Percentiles rank a stretch among this genome's conserved stretches.
These are phyloP conservation scores for Temnothorax rugatulus DNA, from an alignment of 2,888 invertebrate species.

Conservation along the genomic window DNA sequence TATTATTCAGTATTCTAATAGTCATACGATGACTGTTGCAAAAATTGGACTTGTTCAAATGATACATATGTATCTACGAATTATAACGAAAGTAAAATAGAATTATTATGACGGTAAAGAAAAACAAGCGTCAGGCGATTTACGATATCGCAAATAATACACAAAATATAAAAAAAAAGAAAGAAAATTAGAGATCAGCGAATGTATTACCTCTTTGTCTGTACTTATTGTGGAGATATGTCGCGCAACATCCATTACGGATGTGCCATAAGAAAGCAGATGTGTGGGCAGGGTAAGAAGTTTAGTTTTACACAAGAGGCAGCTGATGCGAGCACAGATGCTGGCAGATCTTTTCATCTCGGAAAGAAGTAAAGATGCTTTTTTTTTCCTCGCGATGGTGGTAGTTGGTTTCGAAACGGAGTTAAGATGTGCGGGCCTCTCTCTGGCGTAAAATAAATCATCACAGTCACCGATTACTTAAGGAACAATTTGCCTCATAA, in stretches of 20 bases:
- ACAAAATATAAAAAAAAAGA: neutral
- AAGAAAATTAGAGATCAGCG: neutral
- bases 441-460: slow-evolving; percentile 68
- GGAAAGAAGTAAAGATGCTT: slow-evolving; percentile 65
- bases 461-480: slow-evolving; percentile 9
- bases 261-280: slow-evolving; percentile 75
- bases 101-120: neutral
- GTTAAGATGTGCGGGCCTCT: slow-evolving; percentile 55
- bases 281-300: slow-evolving; percentile 84
- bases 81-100: slow-evolving; percentile 1
- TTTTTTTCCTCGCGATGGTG: slow-evolving; percentile 58
- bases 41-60: neutral
- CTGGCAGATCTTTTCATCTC: slow-evolving; percentile 66
- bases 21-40: neutral
- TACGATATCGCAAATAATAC: neutral
- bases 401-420: slow-evolving; percentile 68
- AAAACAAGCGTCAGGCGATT: neutral
- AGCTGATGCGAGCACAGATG: slow-evolving; percentile 75
- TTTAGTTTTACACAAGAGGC: slow-evolving; percentile 81
- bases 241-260: slow-evolving; percentile 6
- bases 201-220: neutral
- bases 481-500: neutral
- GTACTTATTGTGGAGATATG: neutral
- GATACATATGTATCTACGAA: neutral
- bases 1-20: neutral